Evolutionary conservation across 2,113 vertebrate genomes (phyloP).

Genomic region (Thamnophis sirtalis): DNA sequence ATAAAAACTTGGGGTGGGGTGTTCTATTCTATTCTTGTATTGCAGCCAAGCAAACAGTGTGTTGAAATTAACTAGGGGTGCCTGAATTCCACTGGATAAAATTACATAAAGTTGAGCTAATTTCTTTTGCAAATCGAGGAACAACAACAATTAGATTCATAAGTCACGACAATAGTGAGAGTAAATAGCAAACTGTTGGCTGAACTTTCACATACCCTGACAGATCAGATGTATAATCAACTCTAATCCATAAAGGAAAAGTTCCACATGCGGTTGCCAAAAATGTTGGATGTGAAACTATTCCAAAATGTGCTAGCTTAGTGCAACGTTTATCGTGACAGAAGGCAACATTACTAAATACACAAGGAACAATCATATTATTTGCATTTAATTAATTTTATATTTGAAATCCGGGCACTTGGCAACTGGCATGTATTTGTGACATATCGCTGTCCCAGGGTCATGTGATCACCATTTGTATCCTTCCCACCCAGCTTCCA

Average conservation of each 20-base stretch:
- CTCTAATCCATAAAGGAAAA: neutral
- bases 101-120: neutral
- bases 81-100: neutral
- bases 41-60: neutral
- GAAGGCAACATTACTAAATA: neutral
- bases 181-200: neutral
- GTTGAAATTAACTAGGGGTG: neutral
- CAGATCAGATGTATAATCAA: neutral
- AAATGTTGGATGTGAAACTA: neutral
- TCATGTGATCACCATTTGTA: neutral
- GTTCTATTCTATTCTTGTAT: neutral
- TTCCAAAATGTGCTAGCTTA: neutral
- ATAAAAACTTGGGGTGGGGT: neutral
- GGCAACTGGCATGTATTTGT: neutral
- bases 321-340: neutral
- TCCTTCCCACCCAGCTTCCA: neutral
- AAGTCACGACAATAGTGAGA: neutral
- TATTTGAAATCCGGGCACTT: neutral
- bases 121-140: neutral
- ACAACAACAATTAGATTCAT: neutral
- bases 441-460: neutral
- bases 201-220: neutral
- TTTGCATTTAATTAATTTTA: neutral
- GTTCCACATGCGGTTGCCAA: neutral
- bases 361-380: neutral